Evolutionary conservation across 2,797 vertebrate genomes (phyloP).

Genomic region (Chelon labrosus): DNA sequence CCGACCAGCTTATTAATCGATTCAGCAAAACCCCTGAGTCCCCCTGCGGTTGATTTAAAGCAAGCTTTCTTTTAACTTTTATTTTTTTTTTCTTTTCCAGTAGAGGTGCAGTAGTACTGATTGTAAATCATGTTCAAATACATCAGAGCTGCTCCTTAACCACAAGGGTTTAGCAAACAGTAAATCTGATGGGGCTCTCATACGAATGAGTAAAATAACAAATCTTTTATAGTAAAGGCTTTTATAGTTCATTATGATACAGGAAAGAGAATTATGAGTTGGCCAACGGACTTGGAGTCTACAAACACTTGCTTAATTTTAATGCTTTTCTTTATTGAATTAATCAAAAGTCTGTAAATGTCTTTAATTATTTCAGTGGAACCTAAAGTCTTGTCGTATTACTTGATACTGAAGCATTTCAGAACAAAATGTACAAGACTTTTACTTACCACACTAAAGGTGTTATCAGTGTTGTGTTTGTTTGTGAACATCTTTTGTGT

Average conservation of each 20-base stretch:
- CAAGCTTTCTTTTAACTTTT: conserved; percentile 1
- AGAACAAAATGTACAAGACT: not conserved
- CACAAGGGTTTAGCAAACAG: not conserved
- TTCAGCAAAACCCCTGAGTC: conserved; percentile 67
- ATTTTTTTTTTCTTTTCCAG: conserved; percentile 37
- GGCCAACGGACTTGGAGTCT: not conserved
- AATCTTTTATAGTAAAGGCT: not conserved
- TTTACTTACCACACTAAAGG: not conserved
- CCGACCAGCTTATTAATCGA: conserved; percentile 82
- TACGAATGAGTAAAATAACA: not conserved
- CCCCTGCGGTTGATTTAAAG: conserved; percentile 67
- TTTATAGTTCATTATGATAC: not conserved
- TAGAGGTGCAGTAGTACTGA: conserved; percentile 24
- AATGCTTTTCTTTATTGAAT: not conserved
- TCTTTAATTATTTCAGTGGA: conserved; percentile 1
- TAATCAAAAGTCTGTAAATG: not conserved
- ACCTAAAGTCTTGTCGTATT: not conserved
- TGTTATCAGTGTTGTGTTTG: too few relatives aligned
- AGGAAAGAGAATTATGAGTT: not conserved
- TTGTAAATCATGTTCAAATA: conserved; percentile 69
- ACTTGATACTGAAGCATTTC: not conserved
- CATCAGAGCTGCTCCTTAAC: conserved; percentile 46
- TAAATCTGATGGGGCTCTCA: not conserved
- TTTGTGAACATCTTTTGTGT: too few relatives aligned
- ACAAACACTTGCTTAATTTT: not conserved